Percentiles rank a stretch among this genome's conserved stretches.
phyloP scores from a whole-genome alignment of 2,888 invertebrate genomes.

The Alviniconcha strummeri region DNA sequence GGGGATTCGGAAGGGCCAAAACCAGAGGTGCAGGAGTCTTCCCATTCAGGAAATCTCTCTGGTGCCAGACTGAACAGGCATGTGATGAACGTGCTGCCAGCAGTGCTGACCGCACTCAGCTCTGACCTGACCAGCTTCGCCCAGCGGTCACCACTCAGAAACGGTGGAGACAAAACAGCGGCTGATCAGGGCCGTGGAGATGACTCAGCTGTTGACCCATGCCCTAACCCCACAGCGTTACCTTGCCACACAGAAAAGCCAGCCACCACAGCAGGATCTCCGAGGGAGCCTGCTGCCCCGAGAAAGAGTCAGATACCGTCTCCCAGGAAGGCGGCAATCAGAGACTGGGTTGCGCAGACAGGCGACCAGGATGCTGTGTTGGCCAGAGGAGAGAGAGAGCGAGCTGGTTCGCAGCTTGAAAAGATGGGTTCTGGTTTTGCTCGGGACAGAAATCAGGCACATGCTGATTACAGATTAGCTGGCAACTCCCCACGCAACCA shows the following conservation, averaged over 20 bases:
- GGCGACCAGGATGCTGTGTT: not conserved
- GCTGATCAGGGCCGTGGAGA: not conserved
- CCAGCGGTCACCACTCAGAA: conserved; percentile 49
- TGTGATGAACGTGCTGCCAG: conserved; percentile 8
- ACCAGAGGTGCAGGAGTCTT: not conserved
- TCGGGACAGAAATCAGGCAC: not conserved
- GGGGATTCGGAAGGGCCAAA: not conserved
- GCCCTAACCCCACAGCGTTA: not conserved
- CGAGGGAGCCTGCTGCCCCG: not conserved
- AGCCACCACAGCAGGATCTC: not conserved
- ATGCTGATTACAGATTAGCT: not conserved
- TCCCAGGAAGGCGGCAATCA: not conserved
- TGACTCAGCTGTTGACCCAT: not conserved
- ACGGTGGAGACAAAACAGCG: not conserved
- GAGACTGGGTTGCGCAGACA: not conserved
- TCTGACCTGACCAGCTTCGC: conserved; percentile 60
- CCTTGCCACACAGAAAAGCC: not conserved
- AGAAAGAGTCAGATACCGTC: not conserved
- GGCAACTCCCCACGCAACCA: conserved; percentile 3
- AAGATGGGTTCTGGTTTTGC: not conserved
- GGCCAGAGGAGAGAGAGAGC: not conserved
- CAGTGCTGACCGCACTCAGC: conserved; percentile 34
- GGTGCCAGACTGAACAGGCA: not conserved
- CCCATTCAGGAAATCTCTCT: not conserved
- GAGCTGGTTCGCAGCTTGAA: not conserved